Base-by-base conservation (phyloP, 2,797 vertebrate genomes). In the Microctenopoma steveboyesi region DNA sequence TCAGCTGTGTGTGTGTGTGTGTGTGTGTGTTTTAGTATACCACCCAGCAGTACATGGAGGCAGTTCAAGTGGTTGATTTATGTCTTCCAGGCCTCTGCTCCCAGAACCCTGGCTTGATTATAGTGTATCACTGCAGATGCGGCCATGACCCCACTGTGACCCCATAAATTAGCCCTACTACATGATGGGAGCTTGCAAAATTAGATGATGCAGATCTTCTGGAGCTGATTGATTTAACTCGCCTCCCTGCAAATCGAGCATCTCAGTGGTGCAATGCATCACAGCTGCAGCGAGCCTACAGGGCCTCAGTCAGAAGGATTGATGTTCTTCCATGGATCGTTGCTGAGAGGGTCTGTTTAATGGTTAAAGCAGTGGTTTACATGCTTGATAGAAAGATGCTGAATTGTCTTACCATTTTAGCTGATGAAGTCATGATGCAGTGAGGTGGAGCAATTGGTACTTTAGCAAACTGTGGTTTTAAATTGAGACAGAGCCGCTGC, bases 161-260 rank as follows among this genome's bases (percentile, higher is more conserved):
- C 87, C 78, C 74, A 88, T 91, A 90, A 91, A 88, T 89, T 81
- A 92, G 66, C 66, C 72, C 74, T 39, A 8, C 69, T 40, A 80
- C 74, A 76, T 81, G 86, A 86, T 52, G 70, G 79, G 74, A 86
- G 74, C 74, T 86, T 13, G 33, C 69, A 71, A 81, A 89, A 81
- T 89, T 78, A 76, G 83, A 88, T 86, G 87, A 88, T 75, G 69
- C 74, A 30, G 51, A 85, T 91, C 81, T 81, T 69, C 73, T 74
- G 8, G 13, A 57, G 37, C 76, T 88, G 81, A 81, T 83, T 89
- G 83, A 92, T 92, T 92, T 87, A 88, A 83, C 57, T 73, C 60
- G 72, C 69, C 69, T 72, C 64, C 70, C 72, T 81, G 72, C 74
- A 75, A 81, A 76, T 82, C 10, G 51, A 82, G 78, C 56, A 64